Evolutionary conservation across 2,888 invertebrate species (phyloP), one percentile per base, ranked within the genome.

Genomic region (Lordiphosa fenestrarum): DNA sequence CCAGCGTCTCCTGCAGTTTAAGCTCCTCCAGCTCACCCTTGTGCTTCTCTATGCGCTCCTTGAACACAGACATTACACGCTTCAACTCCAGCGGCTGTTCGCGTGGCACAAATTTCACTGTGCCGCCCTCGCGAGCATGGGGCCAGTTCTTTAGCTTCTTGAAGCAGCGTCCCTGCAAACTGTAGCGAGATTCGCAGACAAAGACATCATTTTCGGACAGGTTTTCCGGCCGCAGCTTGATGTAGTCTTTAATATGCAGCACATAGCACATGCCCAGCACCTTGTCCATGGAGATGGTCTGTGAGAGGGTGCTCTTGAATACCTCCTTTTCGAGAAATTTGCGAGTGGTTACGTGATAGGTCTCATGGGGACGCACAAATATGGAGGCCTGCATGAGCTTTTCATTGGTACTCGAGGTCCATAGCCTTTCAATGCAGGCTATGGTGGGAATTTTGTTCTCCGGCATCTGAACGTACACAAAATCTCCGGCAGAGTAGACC

Each of bases 151-250:
- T 96, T 59, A 99, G 96, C 90, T 98, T 98, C 90, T 97, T 97
- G 90, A 99, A 99, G 78, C 94, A 93, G 63, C 97, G 93, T 36
- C 93, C 93, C 77, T 94, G 94, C 0, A 96, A 94, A 73, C 94
- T 95, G 90, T 99, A 99, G 4, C 98, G 92, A 13, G 96, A 98
- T 90, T 99, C 99, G 88, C 99, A 99, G 0, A 99, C 98, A 86
- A 95, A 99, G 1, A 99, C 95, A 89, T 99, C 98, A 85, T 96
- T 96, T 66, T 98, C 97, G 0, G 94, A 92, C 84, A 96, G 95
- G 15, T 95, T 94, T 91, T 96, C 95, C 0, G 98, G 98, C 69
- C 92, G 93, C 88, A 93, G 93, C 87, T 96, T 95, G 88, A 98
- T 96, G 90, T 98, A 99, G 87, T 99, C 98, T 87, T 95, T 96